Base-by-base conservation (phyloP, 2,797 vertebrate genomes). In the Pogonophryne albipinna region DNA sequence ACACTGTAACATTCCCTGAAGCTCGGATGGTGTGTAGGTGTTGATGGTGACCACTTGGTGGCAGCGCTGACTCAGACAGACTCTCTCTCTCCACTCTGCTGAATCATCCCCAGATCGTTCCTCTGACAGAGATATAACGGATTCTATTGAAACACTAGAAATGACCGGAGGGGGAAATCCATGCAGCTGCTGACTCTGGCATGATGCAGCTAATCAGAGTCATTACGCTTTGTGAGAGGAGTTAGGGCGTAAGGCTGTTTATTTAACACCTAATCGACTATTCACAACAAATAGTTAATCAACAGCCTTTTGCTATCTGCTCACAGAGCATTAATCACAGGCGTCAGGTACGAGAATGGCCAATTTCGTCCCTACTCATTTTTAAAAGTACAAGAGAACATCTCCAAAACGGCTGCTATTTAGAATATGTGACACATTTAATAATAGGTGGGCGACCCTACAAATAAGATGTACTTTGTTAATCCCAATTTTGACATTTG, bases 31-130 rank as follows among this genome's bases (percentile, higher is more conserved):
- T 74, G 17, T 16, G 49, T 16, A 20, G 52, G 3, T 6, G 17
- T 23, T 20, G 52, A 6, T 42, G 38, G 3, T 58, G 1, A 31
- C 91, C 93, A 92, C 91, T 64, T 73, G 93, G 78, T 91, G 93
- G 91, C 92, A 71, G 71, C 80, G 77, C 76, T 77, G 64, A 50
- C 86, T 71, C 79, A 87, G 58, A 49, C 61, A 68, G 64, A 27
- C 3, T 19, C 52, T 51, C 59, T 45, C 16, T n/a, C 46, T 71
- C 58, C 76, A 76, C 71, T 50, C 66, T 88, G 91, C 86, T 89
- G 87, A 90, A 83, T 90, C 90, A 89, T 84, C 44, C 70, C 63
- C 44, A 19, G 41, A 27, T 27, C 58, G 69, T 80, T 72, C 67
- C 66, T 83, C 80, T 57, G 67, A 38, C 34, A 62, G 15, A 55